Percentiles rank a stretch among this genome's conserved stretches.
These are phyloP conservation scores for Triplophysa yarkandensis DNA, from an alignment of 2,797 vertebrate species.

Conservation along the genomic window DNA sequence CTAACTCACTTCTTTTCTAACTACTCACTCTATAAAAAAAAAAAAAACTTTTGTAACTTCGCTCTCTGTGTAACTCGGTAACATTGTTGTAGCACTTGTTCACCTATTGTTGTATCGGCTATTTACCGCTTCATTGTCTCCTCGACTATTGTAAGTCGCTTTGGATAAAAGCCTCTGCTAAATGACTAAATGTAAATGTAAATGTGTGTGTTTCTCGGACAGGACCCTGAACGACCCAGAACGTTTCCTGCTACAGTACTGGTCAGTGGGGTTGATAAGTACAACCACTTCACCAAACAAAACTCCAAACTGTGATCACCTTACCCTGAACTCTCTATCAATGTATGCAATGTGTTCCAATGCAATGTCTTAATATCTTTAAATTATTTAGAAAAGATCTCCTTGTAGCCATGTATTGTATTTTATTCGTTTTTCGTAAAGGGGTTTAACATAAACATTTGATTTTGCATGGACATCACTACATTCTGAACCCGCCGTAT, in stretches of 20 bases:
- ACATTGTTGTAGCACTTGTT: too few species aligned
- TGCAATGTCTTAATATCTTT: too few species aligned
- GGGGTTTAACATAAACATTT: background rate
- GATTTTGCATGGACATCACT: background rate
- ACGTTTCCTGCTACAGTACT: conserved; percentile 70
- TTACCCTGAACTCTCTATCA: background rate
- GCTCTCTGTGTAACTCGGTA: too few species aligned
- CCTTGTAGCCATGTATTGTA: too few species aligned
- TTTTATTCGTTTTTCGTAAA: too few species aligned
- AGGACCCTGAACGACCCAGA: conserved; percentile 78
- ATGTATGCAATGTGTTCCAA: background rate
- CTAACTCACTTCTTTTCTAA: too few species aligned
- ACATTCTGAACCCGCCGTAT: background rate
- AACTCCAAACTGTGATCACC: conserved; percentile 12
- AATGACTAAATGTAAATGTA: background rate
- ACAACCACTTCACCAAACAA: conserved; percentile 70
- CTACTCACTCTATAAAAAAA: background rate
- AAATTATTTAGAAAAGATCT: too few species aligned
- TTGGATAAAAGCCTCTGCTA: too few species aligned
- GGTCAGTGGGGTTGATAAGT: conserved; percentile 70
- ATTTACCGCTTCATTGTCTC: too few species aligned
- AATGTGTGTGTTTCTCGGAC: background rate
- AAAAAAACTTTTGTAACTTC: too few species aligned
- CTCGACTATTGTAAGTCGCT: too few species aligned
- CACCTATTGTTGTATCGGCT: too few species aligned